Conservation (phyloP, 2,888 invertebrate species). For the Aporophyla nigra region DNA sequence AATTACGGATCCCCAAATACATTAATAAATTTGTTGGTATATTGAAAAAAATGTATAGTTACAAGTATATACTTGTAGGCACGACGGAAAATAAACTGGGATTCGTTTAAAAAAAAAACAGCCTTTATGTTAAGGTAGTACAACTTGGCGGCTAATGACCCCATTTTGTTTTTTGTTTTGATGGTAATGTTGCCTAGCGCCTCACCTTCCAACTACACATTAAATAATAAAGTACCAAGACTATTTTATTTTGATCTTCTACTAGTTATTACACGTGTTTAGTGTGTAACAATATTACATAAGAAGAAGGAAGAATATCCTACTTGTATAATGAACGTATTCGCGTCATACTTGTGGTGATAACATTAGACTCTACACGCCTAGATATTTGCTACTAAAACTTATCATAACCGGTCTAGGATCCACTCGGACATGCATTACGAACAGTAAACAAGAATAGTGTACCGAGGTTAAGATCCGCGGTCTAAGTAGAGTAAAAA, state of each 20-base stretch:
- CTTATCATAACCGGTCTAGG: constrained; percentile 73
- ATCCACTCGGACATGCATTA: constrained; percentile 69
- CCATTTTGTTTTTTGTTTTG: constrained; percentile 13
- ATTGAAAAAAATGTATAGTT: background rate
- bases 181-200: background rate
- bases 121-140: background rate
- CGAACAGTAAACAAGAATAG: constrained; percentile 74
- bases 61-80: background rate
- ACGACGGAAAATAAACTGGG: background rate
- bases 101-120: constrained; percentile 20
- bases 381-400: constrained; percentile 48
- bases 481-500: constrained; percentile 81
- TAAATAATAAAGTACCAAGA: background rate
- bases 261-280: background rate
- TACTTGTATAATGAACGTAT: constrained; percentile 25
- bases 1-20: background rate
- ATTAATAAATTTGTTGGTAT: background rate
- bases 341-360: constrained; percentile 27
- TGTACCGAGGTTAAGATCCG: constrained; percentile 80
- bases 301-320: constrained; percentile 45
- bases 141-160: constrained; percentile 7
- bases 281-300: constrained; percentile 19
- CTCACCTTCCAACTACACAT: background rate
- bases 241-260: constrained; percentile 3
- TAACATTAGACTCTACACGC: constrained; percentile 52